Evolutionary conservation across 2,888 invertebrate species (phyloP), one percentile per base, ranked within the genome.

Genomic region (Loripinus fragilis): DNA sequence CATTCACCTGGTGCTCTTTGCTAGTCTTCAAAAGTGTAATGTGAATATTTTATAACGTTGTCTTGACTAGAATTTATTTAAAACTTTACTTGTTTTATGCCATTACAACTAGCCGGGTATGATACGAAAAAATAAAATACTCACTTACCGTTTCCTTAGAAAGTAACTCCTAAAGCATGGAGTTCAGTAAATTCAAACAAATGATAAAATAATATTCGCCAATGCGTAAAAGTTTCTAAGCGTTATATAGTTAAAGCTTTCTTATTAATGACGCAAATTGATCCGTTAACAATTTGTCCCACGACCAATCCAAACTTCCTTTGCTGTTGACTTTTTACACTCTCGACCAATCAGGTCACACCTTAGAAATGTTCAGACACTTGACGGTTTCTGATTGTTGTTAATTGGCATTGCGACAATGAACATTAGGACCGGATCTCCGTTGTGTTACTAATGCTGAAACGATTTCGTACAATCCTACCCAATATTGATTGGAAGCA

Each of bases 281-380:
- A n/a, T 33, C 23, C 17, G 60, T 25, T 23, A 23, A 12, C 8
- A 20, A 50, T 33, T 0, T n/a, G 35, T 60, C 35, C 28, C 28
- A 30, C 41, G 69, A 52, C 83, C 83, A 83, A 83, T 83, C 79
- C 69, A 73, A 60, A 60, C 71, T 71, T 75, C 73, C 73, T 77
- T 77, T 78, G 67, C 73, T 77, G 69, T 48, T 72, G 71, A 60
- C 69, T 72, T 50, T 73, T 38, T 71, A 73, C 75, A 33, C 67
- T 52, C 67, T 60, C 68, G 71, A 73, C 83, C 83, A 83, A 83
- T 83, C 83, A 50, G 35, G 68, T 28, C 30, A 38, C 71, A 48
- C 33, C 68, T 71, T 68, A 75, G 71, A 79, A 72, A 71, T 69
- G 72, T 28, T 64, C 12, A 30, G 60, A 60, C 60, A 60, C 33